Percentiles rank a stretch among this genome's conserved stretches.
phyloP scores from a whole-genome alignment of 2,113 vertebrate species.

The Antigone vipio region DNA sequence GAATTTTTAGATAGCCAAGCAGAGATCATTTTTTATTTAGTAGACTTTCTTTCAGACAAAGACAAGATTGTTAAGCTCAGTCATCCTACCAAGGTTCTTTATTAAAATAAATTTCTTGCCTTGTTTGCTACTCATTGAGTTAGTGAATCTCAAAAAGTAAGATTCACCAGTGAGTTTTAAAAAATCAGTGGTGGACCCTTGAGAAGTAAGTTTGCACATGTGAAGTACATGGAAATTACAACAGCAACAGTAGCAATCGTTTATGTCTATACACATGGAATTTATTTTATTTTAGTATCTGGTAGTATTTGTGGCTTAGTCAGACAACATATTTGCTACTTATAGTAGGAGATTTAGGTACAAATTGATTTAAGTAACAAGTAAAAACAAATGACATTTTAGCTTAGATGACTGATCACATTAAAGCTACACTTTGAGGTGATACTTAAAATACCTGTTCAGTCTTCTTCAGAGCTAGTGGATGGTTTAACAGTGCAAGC shows the following conservation, averaged over 20 bases:
- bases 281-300: neutral
- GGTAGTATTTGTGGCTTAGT: neutral
- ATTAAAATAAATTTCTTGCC: conserved; percentile 6
- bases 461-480: neutral
- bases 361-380: neutral
- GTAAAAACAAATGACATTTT: neutral
- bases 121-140: conserved; percentile 5
- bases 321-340: neutral
- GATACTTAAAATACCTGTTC: neutral
- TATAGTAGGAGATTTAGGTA: neutral
- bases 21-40: neutral
- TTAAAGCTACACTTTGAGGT: neutral
- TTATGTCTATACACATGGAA: neutral
- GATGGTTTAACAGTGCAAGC: neutral
- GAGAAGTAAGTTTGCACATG: neutral
- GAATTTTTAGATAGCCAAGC: neutral
- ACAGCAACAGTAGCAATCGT: neutral
- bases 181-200: neutral
- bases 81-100: neutral
- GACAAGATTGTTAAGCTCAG: neutral
- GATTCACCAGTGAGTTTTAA: neutral
- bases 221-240: neutral
- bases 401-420: neutral
- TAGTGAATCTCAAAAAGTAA: neutral
- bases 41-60: neutral